Evolutionary conservation across 2,888 invertebrate species (phyloP), one percentile per base, ranked within the genome.

Genomic region (Cyaniris semiargus): DNA sequence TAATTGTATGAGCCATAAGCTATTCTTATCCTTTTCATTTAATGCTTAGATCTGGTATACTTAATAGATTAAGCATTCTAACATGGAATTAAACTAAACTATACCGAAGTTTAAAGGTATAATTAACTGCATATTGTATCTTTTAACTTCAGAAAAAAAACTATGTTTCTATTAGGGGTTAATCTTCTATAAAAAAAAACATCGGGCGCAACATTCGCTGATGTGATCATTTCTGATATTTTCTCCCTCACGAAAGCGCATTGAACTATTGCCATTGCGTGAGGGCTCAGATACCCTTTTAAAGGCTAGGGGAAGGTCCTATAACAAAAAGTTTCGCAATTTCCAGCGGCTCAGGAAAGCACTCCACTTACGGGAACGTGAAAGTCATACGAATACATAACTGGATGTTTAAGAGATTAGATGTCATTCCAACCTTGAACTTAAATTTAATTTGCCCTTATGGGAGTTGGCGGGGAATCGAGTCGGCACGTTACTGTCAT

Each of bases 341-440:
- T 38, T 44, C 4, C 21, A 72, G 72, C 38, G 38, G 44, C 72
- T 48, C 48, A 53, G 44, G 44, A 53, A 74, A 72, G 44, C 72
- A 72, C 72, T 71, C 71, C 21, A 38, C 71, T 71, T 38, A 38
- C n/a, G 38, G 38, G 38, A 21, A 71, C 71, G 71, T 71, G 38
- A 38, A 71, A 34, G 10, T 38, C 38, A 71, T 71, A 71, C 21
- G 8, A 38, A 71, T 34, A 72, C 48, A 48, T 53, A 74, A 74
- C 18, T 74, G 53, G 48, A 74, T 74, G 13, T 48, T 74, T 74
- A 27, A 53, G 74, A 74, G 27, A 66, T 66, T 66, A 66, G 27
- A 48, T 74, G 74, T 7, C 53, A 74, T 53, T 27, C 48, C 15
- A 74, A 74, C 74, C 74, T 74, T 53, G 74, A 74, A 48, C 74